These are phyloP conservation scores for Lutjanus campechanus DNA, from an alignment of 2,797 vertebrate species.

Conservation along the genomic window DNA sequence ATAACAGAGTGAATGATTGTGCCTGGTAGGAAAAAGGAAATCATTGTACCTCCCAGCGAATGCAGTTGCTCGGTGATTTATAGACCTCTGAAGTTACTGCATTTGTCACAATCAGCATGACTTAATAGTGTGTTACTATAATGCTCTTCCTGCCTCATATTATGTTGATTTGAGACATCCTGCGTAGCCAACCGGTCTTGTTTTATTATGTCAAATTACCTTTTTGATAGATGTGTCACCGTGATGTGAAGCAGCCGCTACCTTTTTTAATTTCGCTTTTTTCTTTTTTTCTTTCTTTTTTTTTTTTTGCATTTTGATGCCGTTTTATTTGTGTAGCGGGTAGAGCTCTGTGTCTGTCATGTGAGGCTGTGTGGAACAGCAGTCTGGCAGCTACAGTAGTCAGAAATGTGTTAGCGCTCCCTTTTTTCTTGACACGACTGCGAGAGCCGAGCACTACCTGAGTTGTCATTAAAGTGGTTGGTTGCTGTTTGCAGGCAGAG, in stretches of 20 bases:
- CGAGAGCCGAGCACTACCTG: constrained; percentile 61
- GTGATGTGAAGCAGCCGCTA: constrained; percentile 24
- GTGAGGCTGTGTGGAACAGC: constrained; percentile 56
- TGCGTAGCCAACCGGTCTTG: constrained; percentile 24
- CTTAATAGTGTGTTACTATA: constrained; percentile 62
- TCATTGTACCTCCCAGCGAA: constrained; percentile 70
- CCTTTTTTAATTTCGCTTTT: constrained; percentile 38
- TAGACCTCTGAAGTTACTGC: constrained; percentile 65
- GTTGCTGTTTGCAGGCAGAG: constrained; percentile 45
- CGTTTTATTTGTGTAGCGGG: constrained; percentile 49
- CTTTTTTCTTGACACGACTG: constrained; percentile 56
- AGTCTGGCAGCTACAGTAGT: constrained; percentile 59
- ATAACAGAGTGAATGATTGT: constrained; percentile 76
- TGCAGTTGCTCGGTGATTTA: constrained; percentile 71
- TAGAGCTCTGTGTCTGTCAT: constrained; percentile 57
- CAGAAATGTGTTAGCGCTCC: constrained; percentile 51
- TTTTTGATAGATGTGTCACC: constrained; percentile 46
- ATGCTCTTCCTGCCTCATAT: constrained; percentile 50
- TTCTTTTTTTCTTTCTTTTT: neutral
- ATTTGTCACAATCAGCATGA: constrained; percentile 75
- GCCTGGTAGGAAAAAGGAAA: constrained; percentile 61
- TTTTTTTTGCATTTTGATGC: constrained; percentile 30
- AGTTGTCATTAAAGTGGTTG: constrained; percentile 66
- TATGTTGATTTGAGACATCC: constrained; percentile 58
- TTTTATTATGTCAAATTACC: constrained; percentile 62